These are phyloP conservation scores for Therioaphis trifolii DNA, from an alignment of 2,888 invertebrate species.

Conservation along the genomic window DNA sequence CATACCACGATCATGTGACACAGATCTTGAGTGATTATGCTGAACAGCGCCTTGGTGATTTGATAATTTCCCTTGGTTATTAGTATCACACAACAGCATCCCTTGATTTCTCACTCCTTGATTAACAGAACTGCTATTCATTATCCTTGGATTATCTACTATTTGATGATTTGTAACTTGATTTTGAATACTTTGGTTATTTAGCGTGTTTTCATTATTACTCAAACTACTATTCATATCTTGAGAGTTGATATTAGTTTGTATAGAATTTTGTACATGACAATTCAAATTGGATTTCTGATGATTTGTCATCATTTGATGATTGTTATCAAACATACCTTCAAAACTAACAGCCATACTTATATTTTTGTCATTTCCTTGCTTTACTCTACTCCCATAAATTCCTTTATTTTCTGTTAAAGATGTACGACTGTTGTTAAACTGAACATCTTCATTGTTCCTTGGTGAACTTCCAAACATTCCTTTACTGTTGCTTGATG, in stretches of 20 bases:
- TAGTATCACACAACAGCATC: slow-evolving; percentile 30
- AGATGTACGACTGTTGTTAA: slow-evolving; percentile 34
- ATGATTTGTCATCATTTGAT: slow-evolving; percentile 35
- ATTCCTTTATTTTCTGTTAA: slow-evolving; percentile 50
- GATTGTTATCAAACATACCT: slow-evolving; percentile 50
- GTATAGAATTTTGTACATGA: slow-evolving; percentile 35
- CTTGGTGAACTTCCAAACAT: slow-evolving; percentile 27
- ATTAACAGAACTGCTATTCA: slow-evolving; percentile 31
- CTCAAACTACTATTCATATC: slow-evolving; percentile 34
- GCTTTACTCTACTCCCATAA: slow-evolving; percentile 46
- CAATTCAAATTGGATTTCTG: slow-evolving; percentile 37
- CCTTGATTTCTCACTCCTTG: slow-evolving; percentile 22
- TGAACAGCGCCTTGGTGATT: slow-evolving; percentile 20
- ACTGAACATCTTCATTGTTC: slow-evolving; percentile 44
- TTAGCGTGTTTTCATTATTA: slow-evolving; percentile 40
- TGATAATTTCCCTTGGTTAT: slow-evolving; percentile 40
- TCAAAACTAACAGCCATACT: slow-evolving; percentile 45
- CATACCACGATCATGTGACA: slow-evolving; percentile 22
- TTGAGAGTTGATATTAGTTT: slow-evolving; percentile 27
- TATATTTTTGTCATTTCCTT: slow-evolving; percentile 17
- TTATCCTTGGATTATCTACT: slow-evolving; percentile 42
- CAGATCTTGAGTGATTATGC: slow-evolving; percentile 22
- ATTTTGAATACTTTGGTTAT: slow-evolving; percentile 35
- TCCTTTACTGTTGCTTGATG: slow-evolving; percentile 43
- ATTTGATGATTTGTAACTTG: slow-evolving; percentile 40